These are phyloP conservation scores for Scarus forsteni DNA, from an alignment of 2,797 vertebrate species.

Conservation along the genomic window DNA sequence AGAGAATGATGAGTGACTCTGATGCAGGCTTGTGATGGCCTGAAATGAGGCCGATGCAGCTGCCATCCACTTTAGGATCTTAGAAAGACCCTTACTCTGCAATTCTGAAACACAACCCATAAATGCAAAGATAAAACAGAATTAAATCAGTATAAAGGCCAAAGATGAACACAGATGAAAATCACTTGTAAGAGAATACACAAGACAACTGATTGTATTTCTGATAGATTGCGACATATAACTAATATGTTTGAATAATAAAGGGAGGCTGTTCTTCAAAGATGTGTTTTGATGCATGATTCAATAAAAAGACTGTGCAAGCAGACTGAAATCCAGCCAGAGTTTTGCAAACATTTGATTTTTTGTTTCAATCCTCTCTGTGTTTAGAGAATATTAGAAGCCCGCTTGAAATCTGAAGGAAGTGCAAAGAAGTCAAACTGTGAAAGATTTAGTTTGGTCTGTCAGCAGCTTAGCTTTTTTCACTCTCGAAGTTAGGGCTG, in stretches of 20 bases:
- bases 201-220: conserved; percentile 10
- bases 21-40: too few species aligned
- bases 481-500: too few species aligned
- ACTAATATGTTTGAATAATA: conserved; percentile 26
- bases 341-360: neutral
- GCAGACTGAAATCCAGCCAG: conserved; percentile 1
- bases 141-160: neutral
- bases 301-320: conserved; percentile 4
- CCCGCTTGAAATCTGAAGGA: neutral
- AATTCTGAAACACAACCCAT: neutral
- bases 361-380: neutral
- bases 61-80: too few species aligned
- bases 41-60: too few species aligned
- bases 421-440: neutral
- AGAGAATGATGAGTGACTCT: too few species aligned
- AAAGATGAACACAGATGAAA: neutral
- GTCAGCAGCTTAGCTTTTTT: neutral
- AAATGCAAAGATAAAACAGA: neutral
- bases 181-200: neutral
- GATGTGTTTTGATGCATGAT: conserved; percentile 13
- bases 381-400: neutral
- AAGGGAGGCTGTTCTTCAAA: conserved; percentile 23
- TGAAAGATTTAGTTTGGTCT: neutral
- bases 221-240: conserved; percentile 2
- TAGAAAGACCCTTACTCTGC: too few species aligned